Evolutionary conservation across 1,140 invertebrate genomes (phyloP).

Genomic region (Nylanderia fulva): DNA sequence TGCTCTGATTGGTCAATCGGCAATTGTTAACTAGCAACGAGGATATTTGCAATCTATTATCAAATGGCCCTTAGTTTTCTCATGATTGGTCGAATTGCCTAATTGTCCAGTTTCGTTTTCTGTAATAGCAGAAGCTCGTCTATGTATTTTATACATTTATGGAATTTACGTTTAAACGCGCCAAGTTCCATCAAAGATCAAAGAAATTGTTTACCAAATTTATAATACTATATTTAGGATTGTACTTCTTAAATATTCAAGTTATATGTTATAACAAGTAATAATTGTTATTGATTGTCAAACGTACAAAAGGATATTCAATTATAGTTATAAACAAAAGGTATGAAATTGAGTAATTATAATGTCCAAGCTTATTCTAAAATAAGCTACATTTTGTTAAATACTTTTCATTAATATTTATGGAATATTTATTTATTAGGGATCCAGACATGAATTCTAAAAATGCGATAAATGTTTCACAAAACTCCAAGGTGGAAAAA

Average conservation of each 20-base stretch:
- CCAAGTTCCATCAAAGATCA: too few relatives aligned
- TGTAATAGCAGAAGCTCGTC: too few relatives aligned
- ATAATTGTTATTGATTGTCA: background rate
- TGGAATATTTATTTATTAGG: background rate
- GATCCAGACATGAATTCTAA: background rate
- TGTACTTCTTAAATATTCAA: background rate
- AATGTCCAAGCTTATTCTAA: background rate
- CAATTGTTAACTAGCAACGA: too few relatives aligned
- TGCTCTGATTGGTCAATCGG: too few relatives aligned
- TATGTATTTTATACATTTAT: too few relatives aligned
- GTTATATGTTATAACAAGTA: background rate
- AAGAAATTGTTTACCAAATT: too few relatives aligned
- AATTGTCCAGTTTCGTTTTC: too few relatives aligned
- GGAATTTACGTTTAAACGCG: too few relatives aligned
- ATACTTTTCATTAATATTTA: background rate
- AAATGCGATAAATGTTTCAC: background rate
- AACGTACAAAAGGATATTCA: background rate
- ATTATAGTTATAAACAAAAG: background rate
- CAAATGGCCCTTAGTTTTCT: too few relatives aligned
- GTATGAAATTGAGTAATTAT: background rate
- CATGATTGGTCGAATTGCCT: too few relatives aligned
- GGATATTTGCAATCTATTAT: too few relatives aligned
- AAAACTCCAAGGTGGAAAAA: constrained; percentile 42
- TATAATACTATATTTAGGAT: too few relatives aligned
- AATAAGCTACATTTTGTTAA: background rate